These are phyloP conservation scores for Dynastes hyllus DNA, from an alignment of 2,888 invertebrate species.

Conservation along the genomic window DNA sequence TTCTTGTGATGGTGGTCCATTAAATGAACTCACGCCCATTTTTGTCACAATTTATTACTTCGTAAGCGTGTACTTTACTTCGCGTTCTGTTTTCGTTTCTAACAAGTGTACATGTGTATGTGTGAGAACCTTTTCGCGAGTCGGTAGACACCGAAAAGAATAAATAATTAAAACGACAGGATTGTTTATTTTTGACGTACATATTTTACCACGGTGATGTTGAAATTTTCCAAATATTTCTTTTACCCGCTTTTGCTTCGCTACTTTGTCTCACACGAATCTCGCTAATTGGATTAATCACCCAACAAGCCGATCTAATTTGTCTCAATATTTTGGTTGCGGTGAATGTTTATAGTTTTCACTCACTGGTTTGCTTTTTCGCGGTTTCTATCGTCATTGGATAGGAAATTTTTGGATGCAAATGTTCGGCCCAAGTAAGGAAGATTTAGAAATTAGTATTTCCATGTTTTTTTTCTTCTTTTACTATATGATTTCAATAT, in stretches of 20 bases:
- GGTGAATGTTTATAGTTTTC: neutral
- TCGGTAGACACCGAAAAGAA: constrained; percentile 41
- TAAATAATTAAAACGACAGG: constrained; percentile 37
- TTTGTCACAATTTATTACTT: neutral
- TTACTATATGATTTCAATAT: no score
- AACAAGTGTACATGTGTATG: constrained; percentile 4
- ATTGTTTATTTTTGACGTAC: constrained; percentile 39
- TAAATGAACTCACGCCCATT: neutral
- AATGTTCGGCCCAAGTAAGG: no score
- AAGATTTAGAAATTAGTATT: no score
- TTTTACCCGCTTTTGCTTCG: neutral
- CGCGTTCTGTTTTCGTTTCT: neutral
- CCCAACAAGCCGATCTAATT: neutral
- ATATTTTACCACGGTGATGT: constrained; percentile 29
- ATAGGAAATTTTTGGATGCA: no score
- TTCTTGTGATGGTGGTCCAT: no score
- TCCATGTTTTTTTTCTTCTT: no score
- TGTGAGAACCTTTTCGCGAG: constrained; percentile 44
- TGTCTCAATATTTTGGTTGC: neutral
- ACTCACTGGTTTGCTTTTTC: no score
- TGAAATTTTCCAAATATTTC: constrained; percentile 40
- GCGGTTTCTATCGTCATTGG: no score
- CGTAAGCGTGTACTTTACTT: neutral
- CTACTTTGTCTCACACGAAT: neutral
- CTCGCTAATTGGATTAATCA: constrained; percentile 26